Evolutionary conservation across 2,797 vertebrate species (phyloP), one percentile per base, ranked within the genome.

Genomic region (Uromys caudimaculatus): DNA sequence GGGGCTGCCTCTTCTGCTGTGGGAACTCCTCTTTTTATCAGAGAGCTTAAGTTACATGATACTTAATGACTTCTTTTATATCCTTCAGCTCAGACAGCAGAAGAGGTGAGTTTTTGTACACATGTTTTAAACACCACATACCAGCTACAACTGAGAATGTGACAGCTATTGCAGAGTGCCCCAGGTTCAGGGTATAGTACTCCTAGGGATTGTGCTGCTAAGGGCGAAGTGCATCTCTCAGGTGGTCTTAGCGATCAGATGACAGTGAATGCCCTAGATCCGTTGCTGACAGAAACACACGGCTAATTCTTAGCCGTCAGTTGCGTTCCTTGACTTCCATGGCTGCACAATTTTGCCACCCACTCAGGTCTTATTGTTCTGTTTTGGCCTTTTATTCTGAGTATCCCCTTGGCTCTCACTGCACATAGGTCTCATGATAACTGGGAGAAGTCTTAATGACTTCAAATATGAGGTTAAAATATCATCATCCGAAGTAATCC

Each of bases 11-110:
- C 4, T 90, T 90, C 52, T 50, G 56, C 60, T 83, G n/a, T 83
- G 44, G 35, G 35, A 87, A 29, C 58, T 35, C 38, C 85, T 88
- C 29, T 52, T 85, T 73, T 35, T 23, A 73, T 32, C 35, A 73
- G 69, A 73, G 35, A 89, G 69, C 60, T 86, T 92, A 73, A 86
- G 88, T 90, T 67, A 69, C 58, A 52, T 91, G 35, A 1, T 77
- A 96, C 54, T 79, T 78, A 47, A 62, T 93, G 85, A 71, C n/a
- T 87, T 90, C 84, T 60, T 85, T 60, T 41, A 24, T 41, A 58
- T 58, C 41, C 3, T 47, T 44, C 32, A 58, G 13, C 29, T 69
- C 64, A 78, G n/a, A 16, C 32, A n/a, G 47, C 4, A 78, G n/a
- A 47, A 69, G 27, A 67, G 47, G 62, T 78, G 13, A 16, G 56